Evolutionary conservation across 2,113 vertebrate species (phyloP).

Genomic region (Lanius collurio): DNA sequence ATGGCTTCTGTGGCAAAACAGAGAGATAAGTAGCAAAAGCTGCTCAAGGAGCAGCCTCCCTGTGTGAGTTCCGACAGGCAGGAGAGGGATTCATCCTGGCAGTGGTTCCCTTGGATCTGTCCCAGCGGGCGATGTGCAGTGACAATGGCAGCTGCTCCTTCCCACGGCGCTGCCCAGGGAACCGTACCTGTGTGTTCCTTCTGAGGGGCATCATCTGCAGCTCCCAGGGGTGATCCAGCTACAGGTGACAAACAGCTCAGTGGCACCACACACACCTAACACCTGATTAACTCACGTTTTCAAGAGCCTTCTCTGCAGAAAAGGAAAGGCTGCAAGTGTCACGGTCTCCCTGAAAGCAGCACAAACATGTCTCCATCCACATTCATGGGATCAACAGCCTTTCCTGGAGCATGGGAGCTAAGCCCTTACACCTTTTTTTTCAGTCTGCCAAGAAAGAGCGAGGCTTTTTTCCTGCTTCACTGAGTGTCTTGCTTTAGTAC

Average conservation of each 20-base stretch:
- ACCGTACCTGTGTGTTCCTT: not conserved
- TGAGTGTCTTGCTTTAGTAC: not conserved
- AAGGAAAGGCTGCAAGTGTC: not conserved
- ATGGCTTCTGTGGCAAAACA: not conserved
- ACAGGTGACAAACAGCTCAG: too few species aligned
- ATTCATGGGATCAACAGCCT: not conserved
- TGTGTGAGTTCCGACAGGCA: not conserved
- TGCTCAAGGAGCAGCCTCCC: not conserved
- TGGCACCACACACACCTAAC: not conserved
- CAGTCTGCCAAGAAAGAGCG: not conserved
- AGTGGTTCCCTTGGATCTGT: not conserved
- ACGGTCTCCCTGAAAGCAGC: not conserved
- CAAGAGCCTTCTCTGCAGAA: not conserved
- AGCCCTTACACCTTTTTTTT: not conserved
- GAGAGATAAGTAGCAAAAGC: not conserved
- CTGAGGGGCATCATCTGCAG: not conserved
- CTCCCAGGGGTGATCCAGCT: not conserved
- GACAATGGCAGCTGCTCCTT: conserved; percentile 27
- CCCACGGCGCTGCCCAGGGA: accelerated
- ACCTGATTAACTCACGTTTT: not conserved
- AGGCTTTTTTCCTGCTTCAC: not conserved
- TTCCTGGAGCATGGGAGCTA: accelerated
- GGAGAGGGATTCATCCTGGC: not conserved
- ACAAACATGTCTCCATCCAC: accelerated
- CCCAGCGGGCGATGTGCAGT: accelerated